Percentiles rank a stretch among this genome's conserved stretches.
phyloP scores from a whole-genome alignment of 1,140 invertebrate species.

The Macrotrachela quadricornifera region DNA sequence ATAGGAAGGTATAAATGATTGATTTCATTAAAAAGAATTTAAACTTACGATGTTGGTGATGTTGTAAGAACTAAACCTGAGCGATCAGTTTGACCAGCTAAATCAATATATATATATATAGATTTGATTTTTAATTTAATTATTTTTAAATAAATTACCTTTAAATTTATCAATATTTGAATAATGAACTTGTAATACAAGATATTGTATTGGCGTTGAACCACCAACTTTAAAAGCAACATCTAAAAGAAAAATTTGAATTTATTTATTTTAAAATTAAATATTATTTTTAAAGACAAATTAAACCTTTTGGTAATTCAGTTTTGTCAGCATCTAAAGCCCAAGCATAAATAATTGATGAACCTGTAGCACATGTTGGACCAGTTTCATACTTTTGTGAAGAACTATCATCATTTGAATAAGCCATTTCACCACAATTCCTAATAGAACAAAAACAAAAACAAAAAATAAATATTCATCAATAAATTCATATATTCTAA shows the following conservation, averaged over 20 bases:
- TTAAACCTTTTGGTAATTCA: slow-evolving; percentile 47
- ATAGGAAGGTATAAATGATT: not conserved
- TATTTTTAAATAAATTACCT: not conserved
- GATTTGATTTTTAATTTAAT: not conserved
- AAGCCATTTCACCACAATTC: slow-evolving; percentile 27
- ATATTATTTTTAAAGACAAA: not conserved
- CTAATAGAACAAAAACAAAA: too few species aligned
- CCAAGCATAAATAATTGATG: slow-evolving; percentile 76
- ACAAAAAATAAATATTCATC: too few species aligned
- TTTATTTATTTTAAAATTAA: not conserved
- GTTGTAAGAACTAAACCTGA: slow-evolving; percentile 1
- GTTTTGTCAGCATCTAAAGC: slow-evolving; percentile 72
- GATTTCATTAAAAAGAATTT: too few species aligned
- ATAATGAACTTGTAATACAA: slow-evolving; percentile 77
- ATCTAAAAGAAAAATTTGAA: slow-evolving; percentile 15
- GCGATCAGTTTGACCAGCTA: not conserved
- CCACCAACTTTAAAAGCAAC: slow-evolving; percentile 41
- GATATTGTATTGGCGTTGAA: slow-evolving; percentile 31
- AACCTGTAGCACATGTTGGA: slow-evolving; percentile 14
- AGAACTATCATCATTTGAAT: not conserved
- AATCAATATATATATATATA: too few species aligned
- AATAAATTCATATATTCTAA: not conserved
- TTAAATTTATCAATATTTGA: slow-evolving; percentile 36
- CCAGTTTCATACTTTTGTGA: slow-evolving; percentile 11
- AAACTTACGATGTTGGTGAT: not conserved